Base-by-base conservation (phyloP, 2,113 vertebrate species). In the Fulica atra region DNA sequence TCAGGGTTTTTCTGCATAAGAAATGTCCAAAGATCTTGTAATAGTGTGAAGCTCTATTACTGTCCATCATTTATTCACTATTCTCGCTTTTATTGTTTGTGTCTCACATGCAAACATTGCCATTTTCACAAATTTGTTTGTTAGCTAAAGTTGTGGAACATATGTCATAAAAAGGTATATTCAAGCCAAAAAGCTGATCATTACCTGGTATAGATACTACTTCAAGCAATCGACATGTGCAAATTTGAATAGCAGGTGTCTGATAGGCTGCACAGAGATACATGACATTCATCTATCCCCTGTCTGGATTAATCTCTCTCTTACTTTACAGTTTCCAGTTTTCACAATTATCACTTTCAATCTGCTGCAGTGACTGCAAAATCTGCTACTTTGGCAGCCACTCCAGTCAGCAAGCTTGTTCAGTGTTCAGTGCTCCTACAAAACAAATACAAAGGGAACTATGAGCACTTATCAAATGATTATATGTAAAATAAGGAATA, bases 271-370 rank as follows among this genome's bases (percentile, higher is more conserved):
- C 54, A 66, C 40, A 77, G 44, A 68, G 11, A 23, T 33, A 51
- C 1, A 5, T 86, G 85, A 42, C 28, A 48, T 59, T 57, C 11
- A 3, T 77, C 23, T 82, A 33, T 77, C 4, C 20, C 14, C 13
- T 54, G 10, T 40, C 31, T 66, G n/a, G n/a, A 70, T 95, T 59
- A 91, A 85, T 61, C 16, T 4, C 4, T 54, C 59, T 89, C 82
- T 54, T 80, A 46, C 36, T 79, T 74, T 79, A 25, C 51, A 54
- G 31, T 71, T 92, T n/a, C 56, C 38, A 12, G 38, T 93, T 93
- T 93, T 85, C 66, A 85, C 51, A 70, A 80, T 85, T 94, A 90
- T 24, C 54, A 51, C 46, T 83, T 95, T 86, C 68, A 87, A 60
- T 94, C 64, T 96, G 57, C 29, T 88, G 28, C 59, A 64, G 42